phyloP scores from a whole-genome alignment of 2,888 invertebrate genomes.

The Drosophila hamatofila region DNA sequence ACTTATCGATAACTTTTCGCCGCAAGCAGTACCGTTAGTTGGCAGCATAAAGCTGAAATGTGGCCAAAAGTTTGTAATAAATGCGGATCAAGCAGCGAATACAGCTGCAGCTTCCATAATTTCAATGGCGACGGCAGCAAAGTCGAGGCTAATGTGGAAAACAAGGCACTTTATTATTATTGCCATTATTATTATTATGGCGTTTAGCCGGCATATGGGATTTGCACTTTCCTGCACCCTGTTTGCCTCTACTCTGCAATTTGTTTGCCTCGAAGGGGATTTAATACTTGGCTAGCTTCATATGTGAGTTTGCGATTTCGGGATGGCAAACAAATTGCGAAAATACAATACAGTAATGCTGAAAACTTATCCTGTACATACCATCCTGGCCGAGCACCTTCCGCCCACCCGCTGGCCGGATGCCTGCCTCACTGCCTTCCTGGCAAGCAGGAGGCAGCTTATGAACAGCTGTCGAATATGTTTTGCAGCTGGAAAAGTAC shows the following conservation, averaged over 20 bases:
- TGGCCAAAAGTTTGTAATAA: neutral
- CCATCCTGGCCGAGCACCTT: conserved; percentile 10
- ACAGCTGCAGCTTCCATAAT: neutral
- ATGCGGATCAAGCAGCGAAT: neutral
- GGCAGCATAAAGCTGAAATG: neutral
- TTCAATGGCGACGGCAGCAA: conserved; percentile 1
- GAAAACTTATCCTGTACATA: conserved; percentile 18
- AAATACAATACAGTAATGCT: conserved; percentile 40
- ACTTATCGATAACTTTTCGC: neutral
- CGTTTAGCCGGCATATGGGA: conserved; percentile 7
- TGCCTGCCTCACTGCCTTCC: neutral
- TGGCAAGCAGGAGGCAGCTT: conserved; percentile 31
- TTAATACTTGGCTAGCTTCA: conserved; percentile 42
- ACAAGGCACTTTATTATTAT: conserved; percentile 21
- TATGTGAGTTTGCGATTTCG: conserved; percentile 41
- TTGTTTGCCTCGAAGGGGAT: conserved; percentile 13
- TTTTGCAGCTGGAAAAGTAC: conserved; percentile 22
- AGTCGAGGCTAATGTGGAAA: neutral
- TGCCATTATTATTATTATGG: conserved; percentile 16
- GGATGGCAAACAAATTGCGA: conserved; percentile 58
- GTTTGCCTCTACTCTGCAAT: neutral
- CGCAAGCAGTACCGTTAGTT: neutral
- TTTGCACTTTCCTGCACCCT: conserved; percentile 5
- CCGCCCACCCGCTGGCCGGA: neutral
- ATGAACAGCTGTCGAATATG: conserved; percentile 55